Conservation (phyloP, 2,113 vertebrate genomes). For the Cryptotis parvus region DNA sequence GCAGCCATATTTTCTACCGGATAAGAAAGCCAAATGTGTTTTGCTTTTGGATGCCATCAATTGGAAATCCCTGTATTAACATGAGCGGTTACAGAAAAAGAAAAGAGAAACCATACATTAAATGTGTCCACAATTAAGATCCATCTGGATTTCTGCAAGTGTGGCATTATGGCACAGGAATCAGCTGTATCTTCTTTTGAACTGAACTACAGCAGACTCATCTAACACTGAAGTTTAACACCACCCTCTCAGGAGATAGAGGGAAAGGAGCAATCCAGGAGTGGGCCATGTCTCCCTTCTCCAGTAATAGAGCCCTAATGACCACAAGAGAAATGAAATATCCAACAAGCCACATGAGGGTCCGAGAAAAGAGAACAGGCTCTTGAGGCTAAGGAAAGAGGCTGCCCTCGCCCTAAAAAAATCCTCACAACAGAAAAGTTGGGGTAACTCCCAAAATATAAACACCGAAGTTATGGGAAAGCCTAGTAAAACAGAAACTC, state of each 20-base stretch:
- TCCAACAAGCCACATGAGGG: neutral
- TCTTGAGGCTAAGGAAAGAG: slow-evolving; percentile 18
- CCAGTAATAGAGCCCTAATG: neutral
- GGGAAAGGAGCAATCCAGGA: neutral
- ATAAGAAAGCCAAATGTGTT: slow-evolving; percentile 28
- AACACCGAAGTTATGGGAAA: slow-evolving; percentile 62
- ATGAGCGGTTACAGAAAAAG: neutral
- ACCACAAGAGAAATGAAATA: slow-evolving; percentile 63
- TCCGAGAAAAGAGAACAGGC: slow-evolving; percentile 37
- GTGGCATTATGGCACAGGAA: too few species aligned
- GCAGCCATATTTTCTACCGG: slow-evolving; percentile 15
- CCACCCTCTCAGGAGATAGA: neutral
- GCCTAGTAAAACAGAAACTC: slow-evolving; percentile 58
- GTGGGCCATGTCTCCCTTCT: neutral
- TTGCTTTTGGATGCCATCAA: slow-evolving; percentile 39
- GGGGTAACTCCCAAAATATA: slow-evolving; percentile 65
- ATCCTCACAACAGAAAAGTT: slow-evolving; percentile 24
- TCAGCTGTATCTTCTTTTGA: neutral
- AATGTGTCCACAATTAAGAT: slow-evolving; percentile 36
- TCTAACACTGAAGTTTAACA: slow-evolving; percentile 40
- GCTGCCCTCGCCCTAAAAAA: slow-evolving; percentile 11
- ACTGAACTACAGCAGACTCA: neutral
- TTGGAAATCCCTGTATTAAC: neutral
- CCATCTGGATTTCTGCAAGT: slow-evolving; percentile 43
- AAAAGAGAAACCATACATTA: slow-evolving; percentile 10